A percentile compares a stretch with the other conserved stretches of the same genome.
Conservation (phyloP, 2,113 vertebrate species). For the Cryptomyrus ogoouensis region DNA sequence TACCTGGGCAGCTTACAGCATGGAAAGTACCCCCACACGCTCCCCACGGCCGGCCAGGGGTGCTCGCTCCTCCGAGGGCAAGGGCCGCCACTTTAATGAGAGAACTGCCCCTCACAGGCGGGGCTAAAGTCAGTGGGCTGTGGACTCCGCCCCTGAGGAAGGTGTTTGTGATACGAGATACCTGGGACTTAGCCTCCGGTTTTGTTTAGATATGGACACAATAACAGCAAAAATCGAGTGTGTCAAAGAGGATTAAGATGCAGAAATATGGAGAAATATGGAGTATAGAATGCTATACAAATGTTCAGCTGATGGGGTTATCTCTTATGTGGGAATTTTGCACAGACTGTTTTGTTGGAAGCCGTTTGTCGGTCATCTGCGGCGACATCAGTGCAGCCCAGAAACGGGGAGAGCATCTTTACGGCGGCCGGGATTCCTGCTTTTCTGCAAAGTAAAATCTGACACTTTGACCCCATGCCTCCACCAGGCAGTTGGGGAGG, state of each 20-base stretch:
- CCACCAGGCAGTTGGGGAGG: not conserved
- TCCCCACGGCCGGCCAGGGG: not conserved
- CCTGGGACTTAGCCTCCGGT: not conserved
- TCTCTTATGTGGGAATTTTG: not conserved
- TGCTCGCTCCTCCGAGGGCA: not conserved
- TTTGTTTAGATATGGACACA: not conserved
- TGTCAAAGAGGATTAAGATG: not conserved
- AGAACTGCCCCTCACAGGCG: not conserved
- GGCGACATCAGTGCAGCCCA: not conserved
- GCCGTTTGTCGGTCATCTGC: not conserved
- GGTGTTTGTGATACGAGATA: not conserved
- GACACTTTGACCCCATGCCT: not conserved
- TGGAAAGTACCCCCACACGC: slow-evolving; percentile 51
- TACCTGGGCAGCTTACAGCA: slow-evolving; percentile 61
- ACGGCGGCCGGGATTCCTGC: not conserved
- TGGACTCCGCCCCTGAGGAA: not conserved
- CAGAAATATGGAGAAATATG: not conserved
- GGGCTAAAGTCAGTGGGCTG: not conserved
- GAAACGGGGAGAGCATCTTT: not conserved
- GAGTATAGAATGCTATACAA: not conserved
- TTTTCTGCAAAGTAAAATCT: not conserved
- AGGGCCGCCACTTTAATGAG: not conserved
- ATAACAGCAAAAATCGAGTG: not conserved
- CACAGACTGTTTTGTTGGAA: not conserved
- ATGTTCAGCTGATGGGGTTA: not conserved